Evolutionary conservation across 2,888 invertebrate genomes (phyloP).

Genomic region (Drosophila infuscata): DNA sequence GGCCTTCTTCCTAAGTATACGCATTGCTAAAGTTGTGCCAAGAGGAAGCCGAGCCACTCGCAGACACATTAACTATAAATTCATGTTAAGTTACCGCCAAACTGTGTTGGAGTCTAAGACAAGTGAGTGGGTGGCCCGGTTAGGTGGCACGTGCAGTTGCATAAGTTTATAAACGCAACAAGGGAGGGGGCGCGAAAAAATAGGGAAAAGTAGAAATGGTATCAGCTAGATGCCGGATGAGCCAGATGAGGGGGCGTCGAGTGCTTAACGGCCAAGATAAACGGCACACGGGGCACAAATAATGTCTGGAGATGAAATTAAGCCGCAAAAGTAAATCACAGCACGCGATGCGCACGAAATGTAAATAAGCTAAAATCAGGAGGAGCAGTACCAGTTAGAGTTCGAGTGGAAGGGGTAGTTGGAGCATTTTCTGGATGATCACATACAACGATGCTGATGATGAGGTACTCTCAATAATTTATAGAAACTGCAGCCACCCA

Average conservation of each 20-base stretch:
- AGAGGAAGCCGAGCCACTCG: conserved; percentile 28
- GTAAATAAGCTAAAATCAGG: conserved; percentile 74
- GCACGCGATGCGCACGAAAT: conserved; percentile 81
- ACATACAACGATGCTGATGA: conserved; percentile 26
- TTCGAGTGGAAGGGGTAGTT: background rate
- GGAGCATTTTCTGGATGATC: conserved; percentile 39
- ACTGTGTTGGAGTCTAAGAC: conserved; percentile 3
- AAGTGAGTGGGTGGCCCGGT: conserved; percentile 47
- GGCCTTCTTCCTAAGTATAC: conserved; percentile 21
- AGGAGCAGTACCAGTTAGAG: background rate
- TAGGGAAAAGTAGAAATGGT: conserved; percentile 6
- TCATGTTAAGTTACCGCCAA: conserved; percentile 79
- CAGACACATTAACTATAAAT: conserved; percentile 82
- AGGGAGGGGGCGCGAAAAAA: conserved; percentile 1
- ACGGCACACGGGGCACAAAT: conserved; percentile 80
- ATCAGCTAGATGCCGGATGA: conserved; percentile 19
- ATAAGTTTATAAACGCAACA: conserved; percentile 72
- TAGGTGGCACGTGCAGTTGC: conserved; percentile 76
- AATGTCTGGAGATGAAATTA: conserved; percentile 84
- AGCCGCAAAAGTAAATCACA: conserved; percentile 84
- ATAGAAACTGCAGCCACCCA: conserved; percentile 60
- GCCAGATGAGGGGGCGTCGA: conserved; percentile 48
- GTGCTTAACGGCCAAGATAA: conserved; percentile 78
- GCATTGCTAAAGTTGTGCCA: conserved; percentile 7
- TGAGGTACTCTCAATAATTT: conserved; percentile 80